phyloP scores from a whole-genome alignment of 1,140 invertebrate genomes.

The Laupala kohalensis region DNA sequence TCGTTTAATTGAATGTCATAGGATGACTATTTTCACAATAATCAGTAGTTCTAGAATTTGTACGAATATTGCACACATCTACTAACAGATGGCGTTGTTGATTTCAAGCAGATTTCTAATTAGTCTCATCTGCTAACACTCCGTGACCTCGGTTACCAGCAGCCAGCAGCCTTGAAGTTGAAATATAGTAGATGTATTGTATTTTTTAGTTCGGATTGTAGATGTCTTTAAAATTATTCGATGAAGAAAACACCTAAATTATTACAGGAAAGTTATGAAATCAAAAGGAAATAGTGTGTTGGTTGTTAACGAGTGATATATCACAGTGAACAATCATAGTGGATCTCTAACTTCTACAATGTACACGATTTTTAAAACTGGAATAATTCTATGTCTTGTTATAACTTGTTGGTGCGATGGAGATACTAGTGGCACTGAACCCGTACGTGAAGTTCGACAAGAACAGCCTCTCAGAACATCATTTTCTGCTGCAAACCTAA shows the following conservation, averaged over 20 bases:
- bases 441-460: conserved; percentile 1
- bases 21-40: not conserved
- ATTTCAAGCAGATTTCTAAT: conserved; percentile 4
- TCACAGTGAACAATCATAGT: not conserved
- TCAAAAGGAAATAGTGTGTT: not conserved
- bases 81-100: not conserved
- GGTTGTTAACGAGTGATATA: not conserved
- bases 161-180: conserved; percentile 9
- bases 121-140: conserved; percentile 2
- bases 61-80: not conserved
- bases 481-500: conserved; percentile 2
- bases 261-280: not conserved
- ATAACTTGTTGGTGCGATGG: conserved; percentile 4
- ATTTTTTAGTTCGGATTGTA: not conserved
- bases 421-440: conserved; percentile 3
- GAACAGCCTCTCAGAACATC: not conserved
- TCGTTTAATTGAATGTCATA: no score
- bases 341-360: conserved; percentile 1
- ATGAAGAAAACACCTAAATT: not conserved
- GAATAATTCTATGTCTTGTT: conserved; percentile 9
- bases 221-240: not conserved
- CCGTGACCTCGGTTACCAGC: conserved; percentile 8
- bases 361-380: conserved; percentile 4
- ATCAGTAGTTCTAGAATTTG: not conserved
- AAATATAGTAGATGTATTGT: conserved; percentile 5